A percentile compares a stretch with the other conserved stretches of the same genome.
Conservation (phyloP, 2,888 invertebrate genomes). For the Pyrochroa serraticornis region DNA sequence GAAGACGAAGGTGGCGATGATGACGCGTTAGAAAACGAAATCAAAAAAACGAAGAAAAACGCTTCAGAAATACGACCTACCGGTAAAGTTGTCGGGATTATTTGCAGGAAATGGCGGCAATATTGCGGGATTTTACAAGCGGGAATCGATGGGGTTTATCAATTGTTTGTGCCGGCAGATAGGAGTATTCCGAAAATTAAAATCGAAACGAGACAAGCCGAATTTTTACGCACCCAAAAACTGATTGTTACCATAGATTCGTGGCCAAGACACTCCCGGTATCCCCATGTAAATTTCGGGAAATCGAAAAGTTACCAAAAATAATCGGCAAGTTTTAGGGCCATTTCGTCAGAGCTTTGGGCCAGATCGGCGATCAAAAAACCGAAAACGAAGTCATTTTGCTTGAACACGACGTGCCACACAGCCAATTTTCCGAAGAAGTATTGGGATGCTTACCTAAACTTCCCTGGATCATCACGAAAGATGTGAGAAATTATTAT, state of each 20-base stretch:
- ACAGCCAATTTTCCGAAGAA: constrained; percentile 92
- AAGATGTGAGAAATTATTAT: constrained; percentile 65
- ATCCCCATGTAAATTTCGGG: constrained; percentile 71
- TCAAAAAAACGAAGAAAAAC: constrained; percentile 41
- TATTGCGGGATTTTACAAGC: constrained; percentile 95
- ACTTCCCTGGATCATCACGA: constrained; percentile 87
- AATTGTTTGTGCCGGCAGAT: constrained; percentile 94
- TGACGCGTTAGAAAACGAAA: constrained; percentile 61
- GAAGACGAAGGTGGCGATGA: constrained; percentile 80
- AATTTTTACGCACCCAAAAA: constrained; percentile 78
- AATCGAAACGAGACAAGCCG: constrained; percentile 93
- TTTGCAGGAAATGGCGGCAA: constrained; percentile 95
- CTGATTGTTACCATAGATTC: constrained; percentile 95
- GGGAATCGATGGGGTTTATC: constrained; percentile 73
- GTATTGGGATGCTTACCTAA: constrained; percentile 91
- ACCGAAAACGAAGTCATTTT: constrained; percentile 97
- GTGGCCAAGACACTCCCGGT: constrained; percentile 93
- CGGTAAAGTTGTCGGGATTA: constrained; percentile 89
- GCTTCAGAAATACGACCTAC: constrained; percentile 63
- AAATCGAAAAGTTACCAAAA: neutral
- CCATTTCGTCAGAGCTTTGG: constrained; percentile 93
- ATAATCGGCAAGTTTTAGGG: constrained; percentile 62
- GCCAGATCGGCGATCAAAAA: constrained; percentile 89
- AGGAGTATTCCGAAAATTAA: constrained; percentile 91
- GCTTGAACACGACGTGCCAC: constrained; percentile 96